These are phyloP conservation scores for Xyrauchen texanus DNA, from an alignment of 2,113 vertebrate genomes.

Conservation along the genomic window DNA sequence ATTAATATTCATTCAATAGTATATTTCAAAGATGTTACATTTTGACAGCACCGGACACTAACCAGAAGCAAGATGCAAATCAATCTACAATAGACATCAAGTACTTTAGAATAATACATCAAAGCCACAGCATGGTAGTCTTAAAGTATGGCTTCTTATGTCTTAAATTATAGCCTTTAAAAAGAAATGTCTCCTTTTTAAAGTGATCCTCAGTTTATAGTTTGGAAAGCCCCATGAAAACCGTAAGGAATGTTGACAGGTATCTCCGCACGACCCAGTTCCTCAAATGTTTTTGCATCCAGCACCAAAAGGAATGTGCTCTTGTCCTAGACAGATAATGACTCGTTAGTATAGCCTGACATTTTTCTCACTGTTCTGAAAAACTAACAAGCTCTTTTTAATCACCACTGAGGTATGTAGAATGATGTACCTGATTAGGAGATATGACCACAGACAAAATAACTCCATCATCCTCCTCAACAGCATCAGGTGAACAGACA, in stretches of 20 bases:
- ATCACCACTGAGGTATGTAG: background rate
- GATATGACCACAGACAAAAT: conserved; percentile 86
- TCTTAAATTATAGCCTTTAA: too few relatives aligned
- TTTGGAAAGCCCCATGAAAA: conserved; percentile 82
- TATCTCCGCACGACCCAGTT: conserved; percentile 83
- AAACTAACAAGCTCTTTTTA: too few relatives aligned
- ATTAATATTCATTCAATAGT: too few relatives aligned
- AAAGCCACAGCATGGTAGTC: too few relatives aligned
- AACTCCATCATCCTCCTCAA: conserved; percentile 83
- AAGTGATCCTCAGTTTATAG: conserved; percentile 40
- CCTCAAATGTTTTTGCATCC: conserved; percentile 83
- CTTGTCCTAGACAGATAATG: conserved; percentile 73
- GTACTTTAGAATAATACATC: too few relatives aligned
- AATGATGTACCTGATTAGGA: conserved; percentile 75
- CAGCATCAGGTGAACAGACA: conserved; percentile 77
- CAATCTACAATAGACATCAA: too few relatives aligned
- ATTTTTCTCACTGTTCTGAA: background rate
- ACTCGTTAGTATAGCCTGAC: background rate
- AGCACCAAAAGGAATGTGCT: conserved; percentile 85
- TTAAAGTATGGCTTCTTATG: too few relatives aligned
- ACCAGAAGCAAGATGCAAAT: too few relatives aligned
- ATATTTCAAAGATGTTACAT: too few relatives aligned
- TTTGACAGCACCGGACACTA: too few relatives aligned
- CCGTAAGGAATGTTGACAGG: conserved; percentile 83
- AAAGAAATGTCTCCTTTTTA: background rate